phyloP scores from a whole-genome alignment of 37 sponge, comb jelly and placozoan genomes.

The Halichondria panicea region DNA sequence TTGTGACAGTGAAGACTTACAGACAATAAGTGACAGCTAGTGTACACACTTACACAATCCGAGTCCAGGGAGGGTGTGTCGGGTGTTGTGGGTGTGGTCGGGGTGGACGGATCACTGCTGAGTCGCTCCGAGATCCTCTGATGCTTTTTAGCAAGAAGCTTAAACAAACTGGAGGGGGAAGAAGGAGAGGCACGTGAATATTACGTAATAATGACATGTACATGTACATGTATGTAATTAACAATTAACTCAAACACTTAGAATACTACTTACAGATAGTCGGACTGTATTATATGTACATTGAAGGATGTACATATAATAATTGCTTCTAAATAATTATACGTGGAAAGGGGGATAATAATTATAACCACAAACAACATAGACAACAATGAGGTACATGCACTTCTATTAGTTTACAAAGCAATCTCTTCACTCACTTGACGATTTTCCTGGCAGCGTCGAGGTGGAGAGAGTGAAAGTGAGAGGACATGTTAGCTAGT shows the following conservation, averaged over 20 bases:
- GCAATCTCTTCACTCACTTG: slow-evolving; percentile 26
- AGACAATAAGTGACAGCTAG: no score
- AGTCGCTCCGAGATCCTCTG: slow-evolving; percentile 49
- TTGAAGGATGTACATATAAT: not conserved
- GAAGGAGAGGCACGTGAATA: no score
- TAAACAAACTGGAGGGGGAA: slow-evolving; percentile 59
- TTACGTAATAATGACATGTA: no score
- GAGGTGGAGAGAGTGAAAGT: slow-evolving; percentile 81
- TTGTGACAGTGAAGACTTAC: no score
- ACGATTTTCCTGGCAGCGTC: slow-evolving; percentile 84
- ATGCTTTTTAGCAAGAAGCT: slow-evolving; percentile 84
- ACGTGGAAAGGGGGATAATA: not conserved
- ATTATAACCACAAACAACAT: not conserved
- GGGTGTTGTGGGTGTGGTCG: slow-evolving; percentile 1
- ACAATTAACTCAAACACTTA: no score
- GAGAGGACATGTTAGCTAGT: slow-evolving; percentile 94
- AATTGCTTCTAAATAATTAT: not conserved
- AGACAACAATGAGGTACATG: not conserved
- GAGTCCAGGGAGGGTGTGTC: no score
- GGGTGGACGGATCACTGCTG: not conserved
- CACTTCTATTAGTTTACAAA: no score
- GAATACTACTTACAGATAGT: no score
- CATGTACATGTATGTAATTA: no score
- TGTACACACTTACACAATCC: no score
- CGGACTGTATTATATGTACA: no score